A percentile compares a stretch with the other conserved stretches of the same genome.
phyloP scores from a whole-genome alignment of 1,140 invertebrate species.

The Anastrepha ludens region DNA sequence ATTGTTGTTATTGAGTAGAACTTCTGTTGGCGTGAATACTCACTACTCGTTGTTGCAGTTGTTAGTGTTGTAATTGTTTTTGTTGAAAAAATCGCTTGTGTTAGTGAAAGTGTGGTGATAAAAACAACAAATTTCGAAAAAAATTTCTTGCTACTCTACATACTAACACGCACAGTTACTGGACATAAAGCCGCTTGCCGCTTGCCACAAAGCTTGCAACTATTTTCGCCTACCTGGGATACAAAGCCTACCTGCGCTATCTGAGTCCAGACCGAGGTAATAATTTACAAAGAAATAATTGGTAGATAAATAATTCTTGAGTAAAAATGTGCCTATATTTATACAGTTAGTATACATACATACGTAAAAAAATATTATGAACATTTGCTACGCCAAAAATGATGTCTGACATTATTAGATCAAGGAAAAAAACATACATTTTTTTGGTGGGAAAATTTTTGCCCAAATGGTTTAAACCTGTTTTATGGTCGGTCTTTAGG shows the following conservation, averaged over 20 bases:
- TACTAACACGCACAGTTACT: background rate
- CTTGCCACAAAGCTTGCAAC: conserved; percentile 58
- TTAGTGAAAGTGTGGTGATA: background rate
- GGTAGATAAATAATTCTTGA: background rate
- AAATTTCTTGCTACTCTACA: background rate
- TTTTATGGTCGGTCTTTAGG: no score
- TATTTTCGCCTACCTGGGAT: conserved; percentile 73
- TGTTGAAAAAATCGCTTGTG: background rate
- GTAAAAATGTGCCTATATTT: background rate
- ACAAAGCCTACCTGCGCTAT: conserved; percentile 71
- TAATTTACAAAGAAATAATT: background rate
- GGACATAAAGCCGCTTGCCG: background rate
- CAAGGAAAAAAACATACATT: no score
- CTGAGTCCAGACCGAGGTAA: conserved; percentile 38
- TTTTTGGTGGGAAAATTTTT: no score
- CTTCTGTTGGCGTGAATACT: background rate
- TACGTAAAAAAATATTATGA: background rate
- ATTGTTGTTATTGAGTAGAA: background rate
- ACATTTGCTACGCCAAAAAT: no score
- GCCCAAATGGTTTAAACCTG: no score
- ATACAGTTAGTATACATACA: background rate
- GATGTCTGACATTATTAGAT: no score
- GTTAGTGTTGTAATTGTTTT: background rate
- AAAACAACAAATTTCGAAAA: background rate
- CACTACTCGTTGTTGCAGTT: background rate